Evolutionary conservation across 1,140 invertebrate genomes (phyloP).

Genomic region (Drosophila neocordata): DNA sequence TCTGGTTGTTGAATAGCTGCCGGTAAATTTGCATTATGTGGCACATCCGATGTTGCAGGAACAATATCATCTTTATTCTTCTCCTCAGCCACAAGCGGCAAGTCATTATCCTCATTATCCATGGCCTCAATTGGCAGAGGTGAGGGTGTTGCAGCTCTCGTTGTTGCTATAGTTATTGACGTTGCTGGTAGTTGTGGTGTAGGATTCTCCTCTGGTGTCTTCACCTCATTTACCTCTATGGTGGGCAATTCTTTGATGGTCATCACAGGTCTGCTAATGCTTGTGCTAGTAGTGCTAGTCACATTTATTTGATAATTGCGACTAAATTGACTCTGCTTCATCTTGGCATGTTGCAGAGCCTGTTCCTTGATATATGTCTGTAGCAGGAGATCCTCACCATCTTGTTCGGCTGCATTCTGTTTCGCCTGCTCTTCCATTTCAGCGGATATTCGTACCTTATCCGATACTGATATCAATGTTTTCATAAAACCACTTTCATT

Average conservation of each 20-base stretch:
- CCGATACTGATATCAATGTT: conserved; percentile 78
- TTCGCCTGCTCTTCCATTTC: conserved; percentile 70
- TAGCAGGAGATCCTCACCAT: conserved; percentile 83
- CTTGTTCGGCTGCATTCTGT: conserved; percentile 37
- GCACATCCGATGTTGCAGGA: not conserved
- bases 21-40: conserved; percentile 74
- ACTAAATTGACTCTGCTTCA: conserved; percentile 87
- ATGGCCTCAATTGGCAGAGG: conserved; percentile 8
- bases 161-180: not conserved
- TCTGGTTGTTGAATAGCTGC: conserved; percentile 75
- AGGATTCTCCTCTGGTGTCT: conserved; percentile 53
- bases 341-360: conserved; percentile 88
- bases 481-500: conserved; percentile 78
- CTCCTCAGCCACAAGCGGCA: not conserved
- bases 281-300: conserved; percentile 29
- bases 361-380: conserved; percentile 90
- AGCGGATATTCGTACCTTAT: conserved; percentile 73
- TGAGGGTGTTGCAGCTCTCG: not conserved
- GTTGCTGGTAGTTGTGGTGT: not conserved
- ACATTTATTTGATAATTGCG: conserved; percentile 40
- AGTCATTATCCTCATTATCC: conserved; percentile 45
- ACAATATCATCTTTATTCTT: conserved; percentile 40
- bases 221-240: conserved; percentile 70
- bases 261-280: conserved; percentile 25
- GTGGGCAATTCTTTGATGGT: conserved; percentile 56